These are phyloP conservation scores for Drosophila teissieri DNA, from an alignment of 1,140 invertebrate genomes.

Conservation along the genomic window DNA sequence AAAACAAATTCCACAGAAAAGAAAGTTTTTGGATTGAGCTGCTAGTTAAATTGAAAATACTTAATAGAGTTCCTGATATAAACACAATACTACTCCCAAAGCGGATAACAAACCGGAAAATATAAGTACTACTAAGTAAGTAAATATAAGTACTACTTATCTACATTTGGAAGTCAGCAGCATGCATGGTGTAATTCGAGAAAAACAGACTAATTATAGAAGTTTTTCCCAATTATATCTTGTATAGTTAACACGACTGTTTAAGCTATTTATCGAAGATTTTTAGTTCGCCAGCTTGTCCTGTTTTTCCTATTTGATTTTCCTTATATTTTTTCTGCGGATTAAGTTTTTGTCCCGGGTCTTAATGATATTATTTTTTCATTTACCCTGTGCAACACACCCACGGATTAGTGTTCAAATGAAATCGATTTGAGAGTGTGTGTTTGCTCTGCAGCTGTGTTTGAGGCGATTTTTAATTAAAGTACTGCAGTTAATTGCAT, in stretches of 20 bases:
- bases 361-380: slow-evolving; percentile 74
- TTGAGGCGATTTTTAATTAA: slow-evolving; percentile 69
- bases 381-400: slow-evolving; percentile 56
- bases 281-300: slow-evolving; percentile 5
- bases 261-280: slow-evolving; percentile 2
- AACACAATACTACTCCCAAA: too few species aligned
- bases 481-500: slow-evolving; percentile 73
- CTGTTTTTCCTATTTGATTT: slow-evolving; percentile 6
- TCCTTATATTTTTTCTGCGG: slow-evolving; percentile 25
- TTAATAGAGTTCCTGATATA: too few species aligned
- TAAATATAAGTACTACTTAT: too few species aligned
- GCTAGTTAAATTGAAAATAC: too few species aligned
- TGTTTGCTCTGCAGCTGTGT: slow-evolving; percentile 25
- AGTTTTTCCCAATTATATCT: neutral
- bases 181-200: too few species aligned
- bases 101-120: too few species aligned
- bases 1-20: slow-evolving; percentile 4
- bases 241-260: neutral
- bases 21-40: neutral
- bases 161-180: too few species aligned
- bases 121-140: too few species aligned
- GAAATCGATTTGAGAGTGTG: slow-evolving; percentile 50
- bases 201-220: neutral
- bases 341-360: slow-evolving; percentile 36
- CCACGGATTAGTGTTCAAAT: slow-evolving; percentile 63